Evolutionary conservation across 2,113 vertebrate genomes (phyloP), one percentile per base, ranked within the genome.

Genomic region (Leucopsar rothschildi): DNA sequence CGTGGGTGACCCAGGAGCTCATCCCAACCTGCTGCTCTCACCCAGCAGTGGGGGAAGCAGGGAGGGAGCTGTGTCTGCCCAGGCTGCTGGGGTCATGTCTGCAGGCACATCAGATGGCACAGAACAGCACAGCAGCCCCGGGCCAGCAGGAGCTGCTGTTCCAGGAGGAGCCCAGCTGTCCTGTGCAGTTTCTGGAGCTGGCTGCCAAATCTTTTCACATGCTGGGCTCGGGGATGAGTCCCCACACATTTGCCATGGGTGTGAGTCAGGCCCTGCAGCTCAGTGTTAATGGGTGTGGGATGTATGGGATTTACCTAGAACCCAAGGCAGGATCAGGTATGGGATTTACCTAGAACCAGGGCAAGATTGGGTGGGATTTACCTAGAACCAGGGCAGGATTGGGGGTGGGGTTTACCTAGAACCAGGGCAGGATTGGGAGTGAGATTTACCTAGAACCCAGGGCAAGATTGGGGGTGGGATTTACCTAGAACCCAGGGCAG

Each of bases 371-470:
- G 28, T 44, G 16, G 75, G 68, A 94, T 97, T 98, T 97, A 99
- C 99, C 99, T 94, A 99, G 97, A 95, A 99, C 35, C 25, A 37
- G 10, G 15, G 27, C 28, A 53, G 35, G 35, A 53, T 2, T 0
- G 7, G 33, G 16, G 4, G 23, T 13, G 11, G n/a, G 56, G 19
- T 60, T 24, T 16, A 17, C 40, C 18, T 24, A 28, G 16, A n/a
- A 99, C 99, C 99, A 99, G 13, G 99, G 98, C 64, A 99, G 97
- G 90, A 99, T 99, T 1, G 7, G 33, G 16, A 4, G 23, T 13
- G 11, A n/a, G 56, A 24, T 60, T 24, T 16, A 17, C 40, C 18
- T 24, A 28, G 16, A n/a, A 99, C 98, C 99, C 99, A 99, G 13
- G 99, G 98, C 64, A 99, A 97, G 90, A 99, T 99, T 1, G 1